Conservation (phyloP, 2,113 vertebrate genomes). For the Myotis brandtii region DNA sequence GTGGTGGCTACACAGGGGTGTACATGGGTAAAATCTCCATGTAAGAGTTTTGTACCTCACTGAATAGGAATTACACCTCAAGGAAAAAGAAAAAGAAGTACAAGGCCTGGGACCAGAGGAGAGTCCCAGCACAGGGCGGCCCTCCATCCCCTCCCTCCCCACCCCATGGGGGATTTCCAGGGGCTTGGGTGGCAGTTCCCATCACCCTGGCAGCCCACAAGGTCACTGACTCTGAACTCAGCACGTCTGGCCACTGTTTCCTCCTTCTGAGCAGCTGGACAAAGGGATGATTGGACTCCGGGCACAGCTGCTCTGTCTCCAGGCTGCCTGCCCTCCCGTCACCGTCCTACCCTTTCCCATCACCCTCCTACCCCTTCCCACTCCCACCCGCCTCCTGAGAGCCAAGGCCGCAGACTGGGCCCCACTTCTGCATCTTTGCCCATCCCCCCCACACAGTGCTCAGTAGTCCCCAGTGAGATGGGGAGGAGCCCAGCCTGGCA, state of each 20-base stretch:
- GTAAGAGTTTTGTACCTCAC: background rate
- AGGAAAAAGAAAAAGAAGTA: background rate
- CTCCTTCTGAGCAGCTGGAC: background rate
- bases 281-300: background rate
- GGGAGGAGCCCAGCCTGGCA: background rate
- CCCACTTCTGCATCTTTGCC: background rate
- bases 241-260: background rate
- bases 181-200: background rate
- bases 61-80: background rate
- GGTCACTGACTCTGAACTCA: background rate
- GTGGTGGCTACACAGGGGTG: background rate
- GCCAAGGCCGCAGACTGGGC: background rate
- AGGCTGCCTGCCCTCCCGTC: fast-evolving
- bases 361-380: background rate
- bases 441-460: no score
- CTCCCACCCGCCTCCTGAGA: background rate
- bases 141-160: background rate
- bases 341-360: background rate
- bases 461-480: no score
- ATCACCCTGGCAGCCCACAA: background rate
- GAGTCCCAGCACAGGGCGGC: background rate
- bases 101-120: background rate
- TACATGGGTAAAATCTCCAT: background rate
- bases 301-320: background rate
- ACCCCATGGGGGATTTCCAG: background rate